Base-by-base conservation (phyloP, 1,140 invertebrate species). In the Odontomachus brunneus region DNA sequence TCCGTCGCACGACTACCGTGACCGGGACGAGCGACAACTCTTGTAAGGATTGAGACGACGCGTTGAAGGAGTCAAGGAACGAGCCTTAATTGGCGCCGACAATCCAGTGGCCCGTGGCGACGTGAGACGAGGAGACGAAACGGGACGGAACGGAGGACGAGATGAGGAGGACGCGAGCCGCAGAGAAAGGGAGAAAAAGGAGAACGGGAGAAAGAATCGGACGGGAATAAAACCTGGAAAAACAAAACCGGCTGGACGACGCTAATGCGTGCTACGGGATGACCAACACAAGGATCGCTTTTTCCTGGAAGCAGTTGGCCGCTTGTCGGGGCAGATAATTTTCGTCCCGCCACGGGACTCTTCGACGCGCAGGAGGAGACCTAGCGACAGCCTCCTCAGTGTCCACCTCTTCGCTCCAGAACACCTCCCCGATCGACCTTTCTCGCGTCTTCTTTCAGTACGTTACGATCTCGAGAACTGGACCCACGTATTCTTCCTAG, bases 281-380 rank as follows among this genome's bases (percentile, higher is more conserved):
- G 55, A 59, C 76, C 83, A 74, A 69, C 75, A 81, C 84, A 69
- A 29, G 83, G 83, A 76, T 71, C 84, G 86, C 72, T 80, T 88
- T 90, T 90, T 91, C 90, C 85, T 90, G 89, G 89, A 90, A 91
- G 89, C 88, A 87, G 88, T 89, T 90, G 83, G 73, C 65, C 71
- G 83, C 78, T 88, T 88, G 88, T 90, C 86, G 83, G 80, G 75
- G 71, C 72, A 88, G 89, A 90, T 90, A 91, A 91, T 90, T 90
- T 91, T 87, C 57, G 89, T 88, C 81, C 84, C 66, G 83, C 74
- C 49, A 55, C 78, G 71, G 67, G 67, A 83, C 80, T 72, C 44
- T 49, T 48, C 65, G 84, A 49, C 24, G 49, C 24, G 49, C 74
- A 75, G 72, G 76, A 82, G 49, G 59, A 84, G 74, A 53, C 62